Percentiles rank a stretch among this genome's conserved stretches.
Evolutionary conservation across 37 sponge, comb jelly and placozoan genomes (phyloP).

Genomic region (Hexactinellida sp.): DNA sequence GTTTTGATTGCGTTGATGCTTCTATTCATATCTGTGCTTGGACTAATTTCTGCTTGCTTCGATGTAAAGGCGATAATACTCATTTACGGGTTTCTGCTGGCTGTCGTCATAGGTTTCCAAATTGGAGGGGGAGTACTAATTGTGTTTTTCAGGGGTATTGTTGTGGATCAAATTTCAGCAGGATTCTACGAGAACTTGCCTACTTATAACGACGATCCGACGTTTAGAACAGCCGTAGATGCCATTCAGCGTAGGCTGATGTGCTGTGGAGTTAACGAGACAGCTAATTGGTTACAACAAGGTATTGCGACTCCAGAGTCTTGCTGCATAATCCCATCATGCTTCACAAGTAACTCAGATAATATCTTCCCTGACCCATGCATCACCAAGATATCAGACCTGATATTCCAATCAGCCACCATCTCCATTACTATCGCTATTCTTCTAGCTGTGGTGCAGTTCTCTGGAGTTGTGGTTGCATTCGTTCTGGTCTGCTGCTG

Average conservation of each 20-base stretch:
- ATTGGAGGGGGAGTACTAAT: neutral
- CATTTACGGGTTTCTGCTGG: neutral
- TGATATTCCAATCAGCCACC: neutral
- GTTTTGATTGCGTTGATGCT: neutral
- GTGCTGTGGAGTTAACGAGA: neutral
- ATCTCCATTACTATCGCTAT: neutral
- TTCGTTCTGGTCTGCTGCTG: neutral
- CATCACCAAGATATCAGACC: neutral
- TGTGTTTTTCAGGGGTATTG: neutral
- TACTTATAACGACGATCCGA: neutral
- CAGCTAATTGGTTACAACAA: neutral
- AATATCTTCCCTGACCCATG: neutral
- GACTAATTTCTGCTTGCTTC: neutral
- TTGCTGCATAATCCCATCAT: neutral
- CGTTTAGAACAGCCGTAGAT: neutral
- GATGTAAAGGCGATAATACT: neutral
- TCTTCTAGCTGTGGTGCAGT: neutral
- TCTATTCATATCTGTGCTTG: neutral
- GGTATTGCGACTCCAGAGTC: neutral
- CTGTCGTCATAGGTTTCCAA: neutral
- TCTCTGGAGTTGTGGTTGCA: neutral
- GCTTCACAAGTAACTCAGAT: neutral
- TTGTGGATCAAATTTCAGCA: neutral
- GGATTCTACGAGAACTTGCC: neutral
- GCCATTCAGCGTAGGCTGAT: neutral